Conservation (phyloP, 2,797 vertebrate species). For the Schizopygopsis malacanthus region DNA sequence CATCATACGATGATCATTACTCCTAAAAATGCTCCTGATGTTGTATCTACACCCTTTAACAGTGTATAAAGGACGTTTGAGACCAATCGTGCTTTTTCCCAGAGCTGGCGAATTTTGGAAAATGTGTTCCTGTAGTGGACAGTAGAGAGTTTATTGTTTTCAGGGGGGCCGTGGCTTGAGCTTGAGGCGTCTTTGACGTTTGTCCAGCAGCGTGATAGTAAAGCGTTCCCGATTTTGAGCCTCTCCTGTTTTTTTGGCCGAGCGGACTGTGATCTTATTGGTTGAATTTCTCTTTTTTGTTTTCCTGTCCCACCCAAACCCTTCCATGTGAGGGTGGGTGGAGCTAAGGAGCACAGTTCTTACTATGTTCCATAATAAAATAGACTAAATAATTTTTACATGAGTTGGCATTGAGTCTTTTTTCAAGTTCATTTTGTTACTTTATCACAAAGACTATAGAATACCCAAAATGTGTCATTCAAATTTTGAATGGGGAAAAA, state of each 20-base stretch:
- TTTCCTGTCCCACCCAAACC: conserved; percentile 74
- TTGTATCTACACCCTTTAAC: conserved; percentile 1
- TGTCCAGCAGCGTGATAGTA: conserved; percentile 74
- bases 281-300: conserved; percentile 67
- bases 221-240: conserved; percentile 80
- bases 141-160: conserved; percentile 39
- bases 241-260: conserved; percentile 87
- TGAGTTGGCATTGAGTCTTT: conserved; percentile 60
- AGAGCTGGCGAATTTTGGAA: not conserved
- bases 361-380: conserved; percentile 86
- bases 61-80: not conserved
- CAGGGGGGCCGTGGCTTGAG: conserved; percentile 43
- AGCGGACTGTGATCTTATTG: conserved; percentile 84
- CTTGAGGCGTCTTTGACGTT: conserved; percentile 42
- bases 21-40: not conserved
- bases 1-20: not conserved
- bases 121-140: not conserved
- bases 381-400: conserved; percentile 77
- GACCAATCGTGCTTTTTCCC: not conserved
- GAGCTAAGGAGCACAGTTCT: conserved; percentile 85
- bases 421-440: conserved; percentile 1
- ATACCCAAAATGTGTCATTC: no score
- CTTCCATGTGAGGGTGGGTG: conserved; percentile 78
- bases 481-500: no score
- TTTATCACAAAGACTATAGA: not conserved